Base-by-base conservation (phyloP, 2,797 vertebrate genomes). In the Rhynchotus rufescens region DNA sequence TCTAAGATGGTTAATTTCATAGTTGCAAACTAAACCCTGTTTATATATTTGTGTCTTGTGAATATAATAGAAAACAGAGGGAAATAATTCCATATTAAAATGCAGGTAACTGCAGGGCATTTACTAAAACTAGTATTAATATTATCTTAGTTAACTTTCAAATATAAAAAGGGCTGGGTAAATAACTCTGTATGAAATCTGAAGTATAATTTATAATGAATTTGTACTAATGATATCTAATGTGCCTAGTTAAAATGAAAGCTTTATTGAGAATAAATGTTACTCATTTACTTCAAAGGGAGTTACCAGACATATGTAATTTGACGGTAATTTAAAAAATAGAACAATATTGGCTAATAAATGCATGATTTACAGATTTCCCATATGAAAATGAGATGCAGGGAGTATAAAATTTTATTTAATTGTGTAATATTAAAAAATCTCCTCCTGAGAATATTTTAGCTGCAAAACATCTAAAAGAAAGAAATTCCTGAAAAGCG, bases 191-290 rank as follows among this genome's bases (percentile, higher is more conserved):
- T 95, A 84, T 97, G 96, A 97, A 97, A 96, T 92, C 94, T 95
- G 88, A 91, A 96, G 95, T 95, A 91, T 95, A 95, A 97, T 97
- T 97, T 97, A 87, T 96, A 97, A 96, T 97, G 95, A 97, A 96
- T 98, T 97, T 97, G 88, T 97, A 77, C 94, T 97, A 97, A 98
- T 98, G 97, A 96, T 97, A 95, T 96, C 95, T 96, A 97, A 97
- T 96, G 85, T 80, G 90, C 92, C 78, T 96, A 93, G 91, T 96
- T 96, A 95, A 97, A 97, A 97, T 93, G 88, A 95, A 95, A 95
- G 68, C 69, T 94, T 97, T 97, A 97, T 96, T 93, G 95, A 97
- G 81, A 97, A 96, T 95, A 97, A 97, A 97, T 96, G 94, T 91
- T 97, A 69, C 94, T 98, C 91, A 96, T 98, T 98, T 97, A 86